Percentiles rank a stretch among this genome's conserved stretches.
Evolutionary conservation across 2,113 vertebrate species (phyloP).

Genomic region (Notechis scutatus): DNA sequence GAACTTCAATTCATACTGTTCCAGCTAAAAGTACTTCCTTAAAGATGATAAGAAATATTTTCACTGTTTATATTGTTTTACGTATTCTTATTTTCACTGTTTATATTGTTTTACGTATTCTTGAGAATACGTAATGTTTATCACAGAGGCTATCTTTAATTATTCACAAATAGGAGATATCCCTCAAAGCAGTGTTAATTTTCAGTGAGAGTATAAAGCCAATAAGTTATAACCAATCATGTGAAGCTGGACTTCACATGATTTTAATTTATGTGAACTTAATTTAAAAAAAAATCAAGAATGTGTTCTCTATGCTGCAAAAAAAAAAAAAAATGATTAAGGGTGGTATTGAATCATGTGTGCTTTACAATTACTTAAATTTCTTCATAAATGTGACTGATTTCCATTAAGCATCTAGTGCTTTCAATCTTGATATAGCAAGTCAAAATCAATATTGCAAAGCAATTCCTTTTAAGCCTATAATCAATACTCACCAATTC

Average conservation of each 20-base stretch:
- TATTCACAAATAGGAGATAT: not conserved
- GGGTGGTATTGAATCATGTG: constrained; percentile 10
- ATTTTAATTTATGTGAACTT: not conserved
- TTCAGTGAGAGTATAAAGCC: not conserved
- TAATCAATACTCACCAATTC: constrained; percentile 68
- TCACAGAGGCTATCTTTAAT: not conserved
- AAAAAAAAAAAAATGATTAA: constrained; percentile 1
- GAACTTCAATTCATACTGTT: not conserved
- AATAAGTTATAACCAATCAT: not conserved
- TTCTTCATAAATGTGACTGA: constrained; percentile 56
- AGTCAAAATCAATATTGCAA: constrained; percentile 58
- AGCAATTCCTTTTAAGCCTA: constrained; percentile 65
- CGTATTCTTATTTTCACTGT: not conserved
- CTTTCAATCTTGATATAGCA: constrained; percentile 44
- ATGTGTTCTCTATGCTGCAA: constrained; percentile 6
- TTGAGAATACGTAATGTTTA: not conserved
- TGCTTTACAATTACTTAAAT: constrained; percentile 47
- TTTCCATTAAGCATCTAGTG: constrained; percentile 47
- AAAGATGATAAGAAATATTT: not conserved
- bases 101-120: not conserved
- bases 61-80: not conserved
- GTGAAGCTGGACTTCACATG: not conserved
- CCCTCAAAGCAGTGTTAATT: not conserved
- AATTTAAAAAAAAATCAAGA: not conserved
- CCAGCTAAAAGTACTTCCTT: not conserved